Conservation (phyloP, 2,888 invertebrate genomes). For the Sphaerophoria rueppellii region DNA sequence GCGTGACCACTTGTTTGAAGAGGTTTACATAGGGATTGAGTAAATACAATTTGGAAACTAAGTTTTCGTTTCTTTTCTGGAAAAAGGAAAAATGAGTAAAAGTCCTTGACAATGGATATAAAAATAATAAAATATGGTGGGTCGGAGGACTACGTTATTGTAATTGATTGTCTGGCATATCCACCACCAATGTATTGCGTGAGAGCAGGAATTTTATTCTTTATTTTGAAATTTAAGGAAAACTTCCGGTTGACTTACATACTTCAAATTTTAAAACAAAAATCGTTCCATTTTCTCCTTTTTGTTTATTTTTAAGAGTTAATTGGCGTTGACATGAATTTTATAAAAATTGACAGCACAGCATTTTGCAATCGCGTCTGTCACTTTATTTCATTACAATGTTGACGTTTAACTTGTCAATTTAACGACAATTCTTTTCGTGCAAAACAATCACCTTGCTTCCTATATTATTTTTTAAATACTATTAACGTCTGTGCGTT, state of each 20-base stretch:
- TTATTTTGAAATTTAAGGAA: slow-evolving; percentile 13
- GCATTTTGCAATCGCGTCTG: too few species aligned
- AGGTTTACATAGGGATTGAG: slow-evolving; percentile 44
- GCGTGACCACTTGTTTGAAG: slow-evolving; percentile 62
- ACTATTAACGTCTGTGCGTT: too few species aligned
- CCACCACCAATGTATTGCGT: background rate
- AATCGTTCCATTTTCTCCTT: background rate
- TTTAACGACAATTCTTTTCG: too few species aligned
- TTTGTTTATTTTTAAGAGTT: too few species aligned
- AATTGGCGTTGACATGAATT: too few species aligned
- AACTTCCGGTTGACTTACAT: slow-evolving; percentile 17
- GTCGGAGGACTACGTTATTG: background rate
- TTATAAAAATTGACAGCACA: too few species aligned
- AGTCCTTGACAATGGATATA: slow-evolving; percentile 56
- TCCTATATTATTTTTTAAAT: too few species aligned
- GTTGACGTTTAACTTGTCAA: too few species aligned
- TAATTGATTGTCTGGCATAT: background rate
- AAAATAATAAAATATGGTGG: background rate
- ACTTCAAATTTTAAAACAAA: background rate
- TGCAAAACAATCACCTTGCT: too few species aligned
- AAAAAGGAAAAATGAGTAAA: background rate
- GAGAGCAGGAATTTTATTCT: background rate
- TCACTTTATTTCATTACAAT: too few species aligned
- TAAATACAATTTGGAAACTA: slow-evolving; percentile 38
- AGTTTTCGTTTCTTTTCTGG: background rate